These are phyloP conservation scores for Nephrotoma guestfalica DNA, from an alignment of 2,888 invertebrate species.

Conservation along the genomic window DNA sequence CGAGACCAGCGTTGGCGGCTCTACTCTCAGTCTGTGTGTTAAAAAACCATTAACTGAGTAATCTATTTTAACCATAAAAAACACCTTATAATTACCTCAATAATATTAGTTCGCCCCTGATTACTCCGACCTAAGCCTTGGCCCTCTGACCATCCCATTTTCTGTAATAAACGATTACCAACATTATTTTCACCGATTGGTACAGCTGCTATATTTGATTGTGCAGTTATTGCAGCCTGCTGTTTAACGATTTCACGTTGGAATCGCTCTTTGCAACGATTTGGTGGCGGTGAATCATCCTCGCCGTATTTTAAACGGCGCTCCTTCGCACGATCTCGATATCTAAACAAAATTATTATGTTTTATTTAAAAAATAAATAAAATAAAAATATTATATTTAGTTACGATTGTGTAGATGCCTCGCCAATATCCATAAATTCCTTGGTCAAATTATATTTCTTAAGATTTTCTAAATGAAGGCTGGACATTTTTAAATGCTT, in stretches of 20 bases:
- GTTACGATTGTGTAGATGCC: not conserved
- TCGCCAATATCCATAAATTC: not conserved
- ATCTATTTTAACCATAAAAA: not conserved
- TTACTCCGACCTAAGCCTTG: slow-evolving; percentile 87
- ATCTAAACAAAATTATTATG: slow-evolving; percentile 27
- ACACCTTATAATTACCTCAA: slow-evolving; percentile 46
- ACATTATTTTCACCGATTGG: slow-evolving; percentile 74
- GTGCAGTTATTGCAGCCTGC: slow-evolving; percentile 23
- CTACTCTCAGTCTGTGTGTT: slow-evolving; percentile 30
- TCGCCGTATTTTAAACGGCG: slow-evolving; percentile 85
- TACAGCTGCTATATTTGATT: slow-evolving; percentile 28
- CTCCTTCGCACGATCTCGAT: slow-evolving; percentile 94
- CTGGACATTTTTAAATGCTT: slow-evolving; percentile 90
- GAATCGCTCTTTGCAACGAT: slow-evolving; percentile 57
- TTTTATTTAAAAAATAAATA: not conserved
- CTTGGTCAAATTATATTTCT: slow-evolving; percentile 27
- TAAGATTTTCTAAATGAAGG: slow-evolving; percentile 80
- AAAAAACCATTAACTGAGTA: not conserved
- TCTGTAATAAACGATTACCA: slow-evolving; percentile 87
- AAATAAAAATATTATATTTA: not conserved
- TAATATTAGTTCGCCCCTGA: slow-evolving; percentile 85
- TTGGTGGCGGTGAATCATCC: slow-evolving; percentile 62
- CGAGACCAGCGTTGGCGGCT: slow-evolving; percentile 68
- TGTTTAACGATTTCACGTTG: slow-evolving; percentile 39
- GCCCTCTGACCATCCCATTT: slow-evolving; percentile 99